These are phyloP conservation scores for Tetanocera ferruginea DNA, from an alignment of 2,888 invertebrate species.

Conservation along the genomic window DNA sequence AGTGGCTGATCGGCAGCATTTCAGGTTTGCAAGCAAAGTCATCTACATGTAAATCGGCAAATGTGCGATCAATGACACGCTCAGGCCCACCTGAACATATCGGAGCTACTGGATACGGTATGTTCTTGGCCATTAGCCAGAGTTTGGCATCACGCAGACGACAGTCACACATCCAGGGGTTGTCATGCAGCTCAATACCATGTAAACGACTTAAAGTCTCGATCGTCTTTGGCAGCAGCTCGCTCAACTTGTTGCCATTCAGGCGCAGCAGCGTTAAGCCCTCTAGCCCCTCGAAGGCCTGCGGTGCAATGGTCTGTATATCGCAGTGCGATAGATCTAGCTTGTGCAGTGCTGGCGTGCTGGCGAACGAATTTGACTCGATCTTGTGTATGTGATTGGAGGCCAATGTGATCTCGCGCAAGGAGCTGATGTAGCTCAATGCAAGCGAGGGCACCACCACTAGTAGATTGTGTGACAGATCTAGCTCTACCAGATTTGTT, in stretches of 20 bases:
- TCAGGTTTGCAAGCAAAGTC: slow-evolving; percentile 91
- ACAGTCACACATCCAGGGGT: slow-evolving; percentile 92
- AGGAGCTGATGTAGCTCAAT: slow-evolving; percentile 83
- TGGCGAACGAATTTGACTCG: slow-evolving; percentile 80
- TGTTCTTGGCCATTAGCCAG: slow-evolving; percentile 84
- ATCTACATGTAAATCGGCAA: slow-evolving; percentile 82
- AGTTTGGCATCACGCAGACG: slow-evolving; percentile 83
- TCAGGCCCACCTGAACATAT: slow-evolving; percentile 81
- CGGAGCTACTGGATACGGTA: slow-evolving; percentile 83
- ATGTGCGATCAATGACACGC: slow-evolving; percentile 78
- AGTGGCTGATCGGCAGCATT: slow-evolving; percentile 80
- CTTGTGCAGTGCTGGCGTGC: slow-evolving; percentile 83
- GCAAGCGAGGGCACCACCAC: slow-evolving; percentile 85
- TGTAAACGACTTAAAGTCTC: slow-evolving; percentile 81
- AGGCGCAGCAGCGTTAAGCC: slow-evolving; percentile 83
- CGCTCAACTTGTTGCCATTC: slow-evolving; percentile 84
- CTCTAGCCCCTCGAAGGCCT: slow-evolving; percentile 83
- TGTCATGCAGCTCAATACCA: slow-evolving; percentile 86
- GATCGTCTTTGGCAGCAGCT: slow-evolving; percentile 80
- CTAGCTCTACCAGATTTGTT: slow-evolving; percentile 90
- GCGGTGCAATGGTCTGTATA: slow-evolving; percentile 81
- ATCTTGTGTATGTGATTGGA: slow-evolving; percentile 87
- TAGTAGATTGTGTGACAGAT: slow-evolving; percentile 87
- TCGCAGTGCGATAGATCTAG: slow-evolving; percentile 88
- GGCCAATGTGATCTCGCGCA: slow-evolving; percentile 84